Percentiles rank a stretch among this genome's conserved stretches.
These are phyloP conservation scores for Mormyrus proboscirostris DNA, from an alignment of 2,797 vertebrate species.

Conservation along the genomic window DNA sequence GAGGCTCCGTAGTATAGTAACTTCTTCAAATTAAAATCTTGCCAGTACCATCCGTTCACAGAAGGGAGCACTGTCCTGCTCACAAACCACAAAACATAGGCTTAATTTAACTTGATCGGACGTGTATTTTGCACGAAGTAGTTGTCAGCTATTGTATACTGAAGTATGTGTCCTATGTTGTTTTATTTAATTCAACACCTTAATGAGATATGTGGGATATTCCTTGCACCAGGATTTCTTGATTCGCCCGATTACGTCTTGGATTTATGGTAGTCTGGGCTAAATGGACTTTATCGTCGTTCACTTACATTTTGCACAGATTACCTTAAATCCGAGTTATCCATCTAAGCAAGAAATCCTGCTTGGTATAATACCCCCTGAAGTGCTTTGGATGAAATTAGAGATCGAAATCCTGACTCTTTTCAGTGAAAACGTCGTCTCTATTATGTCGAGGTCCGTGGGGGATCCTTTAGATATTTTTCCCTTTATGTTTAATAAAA, in stretches of 20 bases:
- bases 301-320: neutral
- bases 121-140: neutral
- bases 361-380: neutral
- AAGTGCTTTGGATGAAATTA: neutral
- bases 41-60: neutral
- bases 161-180: neutral
- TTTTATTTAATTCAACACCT: neutral
- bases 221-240: neutral
- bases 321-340: neutral
- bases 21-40: neutral
- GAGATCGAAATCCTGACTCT: neutral
- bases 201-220: neutral
- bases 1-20: neutral
- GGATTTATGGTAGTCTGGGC: neutral
- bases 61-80: neutral
- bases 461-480: neutral
- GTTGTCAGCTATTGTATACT: neutral
- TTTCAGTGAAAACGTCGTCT: neutral
- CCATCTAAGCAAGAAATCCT: neutral
- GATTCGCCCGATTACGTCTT: neutral
- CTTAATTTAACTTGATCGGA: neutral
- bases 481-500: neutral
- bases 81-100: neutral
- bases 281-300: neutral
- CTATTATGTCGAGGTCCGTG: neutral